Conservation (phyloP, 2,113 vertebrate species). For the Balaeniceps rex region DNA sequence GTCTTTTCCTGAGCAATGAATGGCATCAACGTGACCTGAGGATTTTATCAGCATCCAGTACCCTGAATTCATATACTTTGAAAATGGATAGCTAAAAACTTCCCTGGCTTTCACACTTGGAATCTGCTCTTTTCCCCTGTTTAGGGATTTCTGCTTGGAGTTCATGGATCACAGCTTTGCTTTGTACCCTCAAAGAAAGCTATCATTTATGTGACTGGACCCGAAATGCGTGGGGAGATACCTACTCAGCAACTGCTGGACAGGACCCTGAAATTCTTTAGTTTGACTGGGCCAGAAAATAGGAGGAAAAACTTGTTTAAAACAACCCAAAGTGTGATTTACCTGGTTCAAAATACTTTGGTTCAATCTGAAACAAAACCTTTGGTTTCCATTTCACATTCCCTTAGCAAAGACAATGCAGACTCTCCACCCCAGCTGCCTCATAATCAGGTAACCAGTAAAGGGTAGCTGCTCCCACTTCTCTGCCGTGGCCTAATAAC, state of each 20-base stretch:
- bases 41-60: neutral
- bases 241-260: neutral
- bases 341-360: neutral
- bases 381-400: neutral
- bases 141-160: neutral
- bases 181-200: neutral
- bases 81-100: neutral
- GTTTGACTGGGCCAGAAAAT: neutral
- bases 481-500: neutral
- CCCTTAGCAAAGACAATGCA: neutral
- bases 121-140: neutral
- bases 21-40: rapidly evolving
- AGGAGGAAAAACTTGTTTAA: neutral
- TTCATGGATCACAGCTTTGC: neutral
- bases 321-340: neutral
- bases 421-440: neutral
- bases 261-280: neutral
- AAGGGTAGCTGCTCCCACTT: neutral
- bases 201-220: too few relatives aligned
- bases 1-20: neutral
- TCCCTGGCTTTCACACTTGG: neutral
- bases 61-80: neutral
- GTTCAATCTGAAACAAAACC: neutral
- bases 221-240: neutral
- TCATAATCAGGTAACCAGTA: neutral